Evolutionary conservation across 2,113 vertebrate species (phyloP).

Genomic region (Prunella fulvescens): DNA sequence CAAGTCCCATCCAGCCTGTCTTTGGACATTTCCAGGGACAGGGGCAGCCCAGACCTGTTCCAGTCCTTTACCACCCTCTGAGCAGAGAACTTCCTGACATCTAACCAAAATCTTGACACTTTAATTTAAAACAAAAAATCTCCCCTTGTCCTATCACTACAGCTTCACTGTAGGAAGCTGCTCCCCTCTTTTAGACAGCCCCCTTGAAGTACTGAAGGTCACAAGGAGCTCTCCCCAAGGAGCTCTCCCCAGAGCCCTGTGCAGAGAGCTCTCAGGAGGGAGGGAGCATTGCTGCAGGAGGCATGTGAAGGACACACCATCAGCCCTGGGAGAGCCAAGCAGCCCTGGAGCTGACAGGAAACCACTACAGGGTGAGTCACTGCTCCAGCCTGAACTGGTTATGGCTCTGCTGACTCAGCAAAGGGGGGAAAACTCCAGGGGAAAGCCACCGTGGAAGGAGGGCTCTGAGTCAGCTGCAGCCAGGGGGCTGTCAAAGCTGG

Average conservation of each 20-base stretch:
- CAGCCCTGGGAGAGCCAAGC: background rate
- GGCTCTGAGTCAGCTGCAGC: constrained; percentile 6
- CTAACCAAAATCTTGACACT: background rate
- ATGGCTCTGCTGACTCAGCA: constrained; percentile 63
- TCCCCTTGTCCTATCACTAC: no score
- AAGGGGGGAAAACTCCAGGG: background rate
- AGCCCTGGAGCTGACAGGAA: background rate
- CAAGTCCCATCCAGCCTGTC: background rate
- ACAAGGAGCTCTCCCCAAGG: background rate
- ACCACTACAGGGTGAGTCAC: constrained; percentile 62
- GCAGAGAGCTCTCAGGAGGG: background rate
- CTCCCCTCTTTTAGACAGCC: background rate
- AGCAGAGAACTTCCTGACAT: background rate
- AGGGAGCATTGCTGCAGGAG: background rate
- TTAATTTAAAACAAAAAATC: background rate
- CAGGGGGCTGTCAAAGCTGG: background rate
- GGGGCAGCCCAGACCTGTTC: background rate
- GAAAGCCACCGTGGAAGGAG: background rate
- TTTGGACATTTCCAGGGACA: background rate
- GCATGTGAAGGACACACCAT: background rate
- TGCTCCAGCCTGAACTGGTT: constrained; percentile 49
- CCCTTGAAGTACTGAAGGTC: background rate
- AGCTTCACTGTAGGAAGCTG: background rate
- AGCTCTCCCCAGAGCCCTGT: background rate
- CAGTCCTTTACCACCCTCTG: background rate